These are phyloP conservation scores for Propithecus coquereli DNA, from an alignment of 2,113 vertebrate genomes.

Conservation along the genomic window DNA sequence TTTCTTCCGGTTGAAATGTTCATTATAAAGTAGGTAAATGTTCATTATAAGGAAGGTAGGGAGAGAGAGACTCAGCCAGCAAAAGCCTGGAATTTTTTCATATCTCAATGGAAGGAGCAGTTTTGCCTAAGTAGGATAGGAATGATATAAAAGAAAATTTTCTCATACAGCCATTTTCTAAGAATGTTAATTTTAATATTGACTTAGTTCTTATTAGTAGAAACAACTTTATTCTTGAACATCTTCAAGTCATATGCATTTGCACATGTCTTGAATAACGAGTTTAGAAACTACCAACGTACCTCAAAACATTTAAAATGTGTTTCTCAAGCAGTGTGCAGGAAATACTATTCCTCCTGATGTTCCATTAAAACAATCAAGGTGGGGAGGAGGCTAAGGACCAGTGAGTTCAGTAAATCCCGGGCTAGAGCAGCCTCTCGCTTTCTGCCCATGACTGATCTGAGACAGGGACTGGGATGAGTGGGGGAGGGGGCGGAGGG, in stretches of 20 bases:
- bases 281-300: background rate
- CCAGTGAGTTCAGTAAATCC: background rate
- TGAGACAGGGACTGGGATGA: background rate
- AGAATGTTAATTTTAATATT: background rate
- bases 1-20: slow-evolving; percentile 7
- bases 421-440: background rate
- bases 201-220: background rate
- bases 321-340: background rate
- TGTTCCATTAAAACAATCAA: background rate
- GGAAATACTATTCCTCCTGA: background rate
- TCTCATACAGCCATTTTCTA: background rate
- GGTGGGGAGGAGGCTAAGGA: background rate
- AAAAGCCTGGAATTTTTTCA: slow-evolving; percentile 2
- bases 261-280: background rate
- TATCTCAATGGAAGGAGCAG: background rate
- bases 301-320: background rate
- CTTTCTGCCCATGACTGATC: background rate
- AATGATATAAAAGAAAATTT: background rate
- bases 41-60: background rate
- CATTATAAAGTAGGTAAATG: background rate
- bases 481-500: background rate
- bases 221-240: background rate
- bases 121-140: background rate
- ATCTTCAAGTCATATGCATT: background rate
- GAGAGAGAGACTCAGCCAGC: background rate